Base-by-base conservation (phyloP, 2,888 invertebrate species). In the Scaeva pyrastri region DNA sequence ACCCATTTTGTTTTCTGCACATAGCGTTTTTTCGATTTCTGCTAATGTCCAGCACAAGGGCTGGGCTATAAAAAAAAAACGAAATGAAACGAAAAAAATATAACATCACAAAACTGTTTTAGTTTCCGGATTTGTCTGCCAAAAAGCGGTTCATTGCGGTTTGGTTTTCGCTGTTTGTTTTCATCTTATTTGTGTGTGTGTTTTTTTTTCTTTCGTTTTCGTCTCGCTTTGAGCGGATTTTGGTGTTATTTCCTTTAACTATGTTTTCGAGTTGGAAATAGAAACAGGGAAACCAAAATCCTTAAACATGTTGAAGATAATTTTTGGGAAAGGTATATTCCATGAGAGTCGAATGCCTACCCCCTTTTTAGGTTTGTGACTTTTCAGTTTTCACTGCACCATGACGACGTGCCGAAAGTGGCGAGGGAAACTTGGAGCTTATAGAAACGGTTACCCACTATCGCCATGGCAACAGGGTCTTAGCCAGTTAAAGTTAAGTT, bases 61-160 rank as follows among this genome's bases (percentile, higher is more conserved):
- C n/a, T n/a, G n/a, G n/a, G n/a, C n/a, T n/a, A n/a, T n/a, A n/a
- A n/a, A n/a, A n/a, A n/a, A n/a, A n/a, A n/a, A n/a, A n/a, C n/a
- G n/a, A 16, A 45, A 26, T 1, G 21, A 66, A 39, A 43, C 55
- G 19, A 68, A 39, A 70, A 12, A 39, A 12, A 10, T 43, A 41
- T 3, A 43, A 19, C 12, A 36, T 48, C 31, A 43, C 55, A 72
- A 74, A 82, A 68, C 31, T 52, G 70, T 77, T 77, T 81, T 62
- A 70, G 82, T 82, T 86, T 86, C 86, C 86, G 86, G 86, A 77
- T 86, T 78, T 86, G 81, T 86, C 70, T 86, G 86, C 86, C 86
- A 82, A 86, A 86, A 86, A 86, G 82, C 77, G 77, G 77, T 82
- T 77, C 70, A 82, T 74, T 73, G 82, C 82, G 77, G 85, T 85